phyloP scores from a whole-genome alignment of 2,797 vertebrate genomes.

The Muraenolepis orangiensis region DNA sequence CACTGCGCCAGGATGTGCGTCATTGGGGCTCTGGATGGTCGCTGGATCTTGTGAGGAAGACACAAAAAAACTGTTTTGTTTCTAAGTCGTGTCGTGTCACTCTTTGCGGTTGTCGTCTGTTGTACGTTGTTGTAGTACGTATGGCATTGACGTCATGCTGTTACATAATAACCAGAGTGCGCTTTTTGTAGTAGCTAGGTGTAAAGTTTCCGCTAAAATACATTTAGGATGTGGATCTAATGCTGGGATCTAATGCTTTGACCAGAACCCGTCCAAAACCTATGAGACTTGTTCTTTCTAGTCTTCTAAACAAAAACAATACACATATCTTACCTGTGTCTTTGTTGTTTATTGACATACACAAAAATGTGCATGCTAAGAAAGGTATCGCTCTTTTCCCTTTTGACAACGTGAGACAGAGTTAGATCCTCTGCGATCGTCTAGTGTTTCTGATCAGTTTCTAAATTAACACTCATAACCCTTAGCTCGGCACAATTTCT shows the following conservation, averaged over 20 bases:
- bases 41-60: not conserved
- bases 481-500: not conserved
- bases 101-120: not conserved
- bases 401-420: not conserved
- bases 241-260: not conserved
- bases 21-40: not conserved
- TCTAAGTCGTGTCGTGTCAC: not conserved
- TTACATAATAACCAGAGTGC: not conserved
- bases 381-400: too few species aligned
- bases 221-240: not conserved
- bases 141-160: not conserved
- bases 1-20: not conserved
- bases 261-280: not conserved
- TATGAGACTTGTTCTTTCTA: not conserved
- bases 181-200: not conserved
- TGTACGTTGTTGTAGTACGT: not conserved
- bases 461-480: not conserved
- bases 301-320: not conserved
- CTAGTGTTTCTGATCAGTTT: not conserved
- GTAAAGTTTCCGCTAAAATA: not conserved
- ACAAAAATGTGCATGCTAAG: too few species aligned
- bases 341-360: not conserved
- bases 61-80: not conserved
- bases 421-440: not conserved
- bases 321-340: not conserved